Conservation (phyloP, 2,888 invertebrate species). For the Colletes collaris region DNA sequence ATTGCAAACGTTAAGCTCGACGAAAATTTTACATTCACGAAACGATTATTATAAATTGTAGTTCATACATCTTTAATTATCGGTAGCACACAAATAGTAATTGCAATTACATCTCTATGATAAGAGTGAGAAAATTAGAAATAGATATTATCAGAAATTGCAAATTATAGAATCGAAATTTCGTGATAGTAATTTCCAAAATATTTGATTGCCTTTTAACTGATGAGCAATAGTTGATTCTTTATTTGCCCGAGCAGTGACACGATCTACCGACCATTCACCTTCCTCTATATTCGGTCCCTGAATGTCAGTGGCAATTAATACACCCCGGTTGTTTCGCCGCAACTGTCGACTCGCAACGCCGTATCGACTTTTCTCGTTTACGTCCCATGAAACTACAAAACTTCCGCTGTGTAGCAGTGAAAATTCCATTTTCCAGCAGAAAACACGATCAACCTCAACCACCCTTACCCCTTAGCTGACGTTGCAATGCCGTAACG, state of each 20-base stretch:
- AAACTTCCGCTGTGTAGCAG: slow-evolving; percentile 42
- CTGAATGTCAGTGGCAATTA: slow-evolving; percentile 63
- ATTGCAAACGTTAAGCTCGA: too few species aligned
- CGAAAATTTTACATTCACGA: too few species aligned
- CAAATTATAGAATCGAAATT: too few species aligned
- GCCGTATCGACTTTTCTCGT: slow-evolving; percentile 68
- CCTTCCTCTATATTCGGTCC: slow-evolving; percentile 13
- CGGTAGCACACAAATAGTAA: too few species aligned
- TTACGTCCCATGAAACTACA: slow-evolving; percentile 65
- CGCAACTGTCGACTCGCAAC: slow-evolving; percentile 59
- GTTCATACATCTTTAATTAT: too few species aligned
- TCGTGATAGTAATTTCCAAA: too few species aligned
- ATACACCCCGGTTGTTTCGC: slow-evolving; percentile 59
- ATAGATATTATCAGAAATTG: too few species aligned
- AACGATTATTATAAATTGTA: too few species aligned
- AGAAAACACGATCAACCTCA: slow-evolving; percentile 48
- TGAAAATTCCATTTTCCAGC: slow-evolving; percentile 67
- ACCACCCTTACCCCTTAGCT: slow-evolving; percentile 39
- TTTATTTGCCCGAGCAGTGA: slow-evolving; percentile 16
- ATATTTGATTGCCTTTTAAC: too few species aligned
- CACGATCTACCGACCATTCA: slow-evolving; percentile 28
- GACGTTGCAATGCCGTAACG: slow-evolving; percentile 53
- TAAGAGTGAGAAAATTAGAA: too few species aligned
- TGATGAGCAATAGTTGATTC: neutral
- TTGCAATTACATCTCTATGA: too few species aligned